Evolutionary conservation across 2,888 invertebrate genomes (phyloP).

Genomic region (Smittia aterrima): DNA sequence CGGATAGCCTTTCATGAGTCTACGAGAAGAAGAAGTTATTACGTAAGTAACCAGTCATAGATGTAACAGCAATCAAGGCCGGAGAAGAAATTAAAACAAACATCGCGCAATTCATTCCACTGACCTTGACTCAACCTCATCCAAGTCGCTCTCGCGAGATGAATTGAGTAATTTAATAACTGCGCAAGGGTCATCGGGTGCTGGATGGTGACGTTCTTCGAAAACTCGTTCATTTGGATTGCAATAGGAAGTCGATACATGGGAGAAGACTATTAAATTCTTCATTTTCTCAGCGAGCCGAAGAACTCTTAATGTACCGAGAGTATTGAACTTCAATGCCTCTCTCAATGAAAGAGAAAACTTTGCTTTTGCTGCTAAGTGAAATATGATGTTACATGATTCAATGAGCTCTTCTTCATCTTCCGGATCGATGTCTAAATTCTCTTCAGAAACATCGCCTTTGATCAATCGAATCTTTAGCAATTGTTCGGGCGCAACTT

Average conservation of each 20-base stretch:
- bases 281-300: constrained; percentile 70
- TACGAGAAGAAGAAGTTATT: constrained; percentile 48
- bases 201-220: constrained; percentile 77
- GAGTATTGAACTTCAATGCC: constrained; percentile 83
- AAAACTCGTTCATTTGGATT: constrained; percentile 77
- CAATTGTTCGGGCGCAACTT: constrained; percentile 59
- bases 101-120: constrained; percentile 42
- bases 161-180: constrained; percentile 65
- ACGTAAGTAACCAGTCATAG: background rate
- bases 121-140: constrained; percentile 65
- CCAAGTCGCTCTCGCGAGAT: constrained; percentile 66
- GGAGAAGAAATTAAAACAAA: background rate
- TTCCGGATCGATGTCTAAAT: constrained; percentile 60
- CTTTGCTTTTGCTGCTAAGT: constrained; percentile 83
- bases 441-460: constrained; percentile 63
- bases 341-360: constrained; percentile 83
- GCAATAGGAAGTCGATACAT: constrained; percentile 91
- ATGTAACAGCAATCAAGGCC: background rate
- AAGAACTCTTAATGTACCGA: constrained; percentile 74
- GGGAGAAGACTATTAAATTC: constrained; percentile 70
- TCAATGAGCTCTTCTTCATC: constrained; percentile 60
- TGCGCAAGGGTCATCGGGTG: constrained; percentile 61
- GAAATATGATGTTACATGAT: constrained; percentile 72
- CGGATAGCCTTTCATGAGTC: constrained; percentile 73
- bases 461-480: constrained; percentile 64